Conservation (phyloP, 1,140 invertebrate species). For the Drosophila tristis region DNA sequence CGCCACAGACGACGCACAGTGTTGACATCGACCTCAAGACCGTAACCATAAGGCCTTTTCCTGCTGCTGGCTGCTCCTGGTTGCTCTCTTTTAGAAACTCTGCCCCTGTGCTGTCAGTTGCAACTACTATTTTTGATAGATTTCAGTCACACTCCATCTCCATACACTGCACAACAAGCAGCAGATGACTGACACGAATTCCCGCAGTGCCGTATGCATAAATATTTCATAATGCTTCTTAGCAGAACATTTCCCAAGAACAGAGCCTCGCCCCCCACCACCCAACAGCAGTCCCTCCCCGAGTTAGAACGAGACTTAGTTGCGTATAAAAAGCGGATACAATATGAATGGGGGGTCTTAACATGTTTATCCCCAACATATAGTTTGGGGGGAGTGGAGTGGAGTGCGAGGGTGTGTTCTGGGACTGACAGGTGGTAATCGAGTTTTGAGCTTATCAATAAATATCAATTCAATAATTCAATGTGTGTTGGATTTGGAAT, state of each 20-base stretch:
- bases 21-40: constrained; percentile 42
- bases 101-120: constrained; percentile 17
- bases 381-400: neutral
- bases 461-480: constrained; percentile 55
- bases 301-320: constrained; percentile 25
- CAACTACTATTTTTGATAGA: constrained; percentile 36
- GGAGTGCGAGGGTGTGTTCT: neutral
- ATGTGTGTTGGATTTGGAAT: constrained; percentile 26
- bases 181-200: constrained; percentile 35
- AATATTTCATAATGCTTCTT: constrained; percentile 76
- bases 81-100: constrained; percentile 35
- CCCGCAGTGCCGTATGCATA: constrained; percentile 77
- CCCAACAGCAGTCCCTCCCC: neutral
- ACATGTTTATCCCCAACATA: too few relatives aligned
- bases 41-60: neutral
- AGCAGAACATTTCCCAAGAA: constrained; percentile 3
- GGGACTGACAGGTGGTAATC: constrained; percentile 50
- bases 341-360: constrained; percentile 7
- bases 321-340: constrained; percentile 30
- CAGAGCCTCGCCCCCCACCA: neutral
- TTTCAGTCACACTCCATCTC: constrained; percentile 35
- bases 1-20: constrained; percentile 62
- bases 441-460: constrained; percentile 47
- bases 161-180: constrained; percentile 17
- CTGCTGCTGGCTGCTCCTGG: constrained; percentile 19